A percentile compares a stretch with the other conserved stretches of the same genome.
These are phyloP conservation scores for Nylanderia fulva DNA, from an alignment of 1,140 invertebrate genomes.

Conservation along the genomic window DNA sequence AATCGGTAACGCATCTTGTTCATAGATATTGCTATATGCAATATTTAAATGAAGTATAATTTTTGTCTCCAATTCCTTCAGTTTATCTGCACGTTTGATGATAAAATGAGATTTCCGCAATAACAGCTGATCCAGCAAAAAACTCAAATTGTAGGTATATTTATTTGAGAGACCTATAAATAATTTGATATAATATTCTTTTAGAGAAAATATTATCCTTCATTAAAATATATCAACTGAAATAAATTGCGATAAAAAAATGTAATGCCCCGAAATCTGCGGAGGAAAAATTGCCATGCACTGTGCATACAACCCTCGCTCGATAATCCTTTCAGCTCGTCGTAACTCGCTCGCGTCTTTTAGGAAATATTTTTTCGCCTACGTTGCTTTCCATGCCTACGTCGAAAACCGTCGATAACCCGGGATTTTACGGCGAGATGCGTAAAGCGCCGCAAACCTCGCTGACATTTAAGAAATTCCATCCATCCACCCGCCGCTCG, in stretches of 20 bases:
- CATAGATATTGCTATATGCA: neutral
- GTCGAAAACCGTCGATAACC: slow-evolving; percentile 67
- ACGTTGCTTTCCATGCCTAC: slow-evolving; percentile 28
- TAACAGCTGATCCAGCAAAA: neutral
- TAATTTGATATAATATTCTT: neutral
- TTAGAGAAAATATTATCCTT: too few relatives aligned
- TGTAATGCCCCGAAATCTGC: neutral
- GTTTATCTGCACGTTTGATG: neutral
- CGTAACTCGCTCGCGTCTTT: slow-evolving; percentile 24
- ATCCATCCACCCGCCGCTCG: slow-evolving; percentile 54
- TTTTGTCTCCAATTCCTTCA: neutral
- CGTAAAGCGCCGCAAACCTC: slow-evolving; percentile 64
- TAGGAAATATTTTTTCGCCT: slow-evolving; percentile 61
- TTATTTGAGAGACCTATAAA: neutral
- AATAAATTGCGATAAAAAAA: slow-evolving; percentile 39
- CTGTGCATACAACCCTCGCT: neutral
- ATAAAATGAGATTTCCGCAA: neutral
- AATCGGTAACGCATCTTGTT: slow-evolving; percentile 51
- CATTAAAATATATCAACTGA: too few relatives aligned
- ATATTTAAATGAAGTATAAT: neutral
- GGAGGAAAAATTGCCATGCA: slow-evolving; percentile 8
- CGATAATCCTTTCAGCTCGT: slow-evolving; percentile 50
- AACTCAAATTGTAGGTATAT: neutral
- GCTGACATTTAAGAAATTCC: slow-evolving; percentile 83
- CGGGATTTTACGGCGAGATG: slow-evolving; percentile 68